Evolutionary conservation across 1,140 invertebrate genomes (phyloP), one percentile per base, ranked within the genome.

Genomic region (Nebria ingens): DNA sequence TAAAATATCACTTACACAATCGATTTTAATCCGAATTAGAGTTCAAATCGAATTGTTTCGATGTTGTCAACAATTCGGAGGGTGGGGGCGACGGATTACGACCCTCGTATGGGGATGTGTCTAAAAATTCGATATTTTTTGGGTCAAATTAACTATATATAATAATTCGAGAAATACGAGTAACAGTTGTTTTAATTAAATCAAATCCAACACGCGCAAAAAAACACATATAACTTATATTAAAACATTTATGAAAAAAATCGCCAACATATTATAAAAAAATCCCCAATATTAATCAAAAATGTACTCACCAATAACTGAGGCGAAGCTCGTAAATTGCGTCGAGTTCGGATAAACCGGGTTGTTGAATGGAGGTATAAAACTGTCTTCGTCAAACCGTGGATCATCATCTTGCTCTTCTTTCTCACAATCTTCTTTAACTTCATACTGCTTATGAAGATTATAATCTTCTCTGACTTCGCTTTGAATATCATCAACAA

Each of bases 291-390:
- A 2, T 38, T 54, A 54, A 54, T 4, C 17, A n/a, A 19, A 21
- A 20, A 40, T 40, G 19, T 12, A 67, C 64, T 64, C 63, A 69
- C 69, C 69, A 38, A 71, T 68, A 42, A 68, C 61, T 34, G 69
- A 71, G 25, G 64, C 61, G 55, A 63, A 68, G 21, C 55, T 60
- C 21, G 61, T 61, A 58, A 64, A 70, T 58, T 59, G 65, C 56
- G 59, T 67, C 45, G 60, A 55, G 53, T 69, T 71, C 6, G 69
- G 68, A 63, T 71, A 71, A 1, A 71, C 55, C 20, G 69, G 69
- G 59, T 71, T 71, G 58, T 71, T 69, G 58, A 71, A 71, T 9
- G 69, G 67, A 13, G 69, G 68, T 21, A 71, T 68, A 56, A 68
- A 71, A 53, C 56, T 13, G 52, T 25, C 21, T 25, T 59, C 52